Evolutionary conservation across 2,113 vertebrate species (phyloP), one percentile per base, ranked within the genome.

Genomic region (Platysternon megacephalum): DNA sequence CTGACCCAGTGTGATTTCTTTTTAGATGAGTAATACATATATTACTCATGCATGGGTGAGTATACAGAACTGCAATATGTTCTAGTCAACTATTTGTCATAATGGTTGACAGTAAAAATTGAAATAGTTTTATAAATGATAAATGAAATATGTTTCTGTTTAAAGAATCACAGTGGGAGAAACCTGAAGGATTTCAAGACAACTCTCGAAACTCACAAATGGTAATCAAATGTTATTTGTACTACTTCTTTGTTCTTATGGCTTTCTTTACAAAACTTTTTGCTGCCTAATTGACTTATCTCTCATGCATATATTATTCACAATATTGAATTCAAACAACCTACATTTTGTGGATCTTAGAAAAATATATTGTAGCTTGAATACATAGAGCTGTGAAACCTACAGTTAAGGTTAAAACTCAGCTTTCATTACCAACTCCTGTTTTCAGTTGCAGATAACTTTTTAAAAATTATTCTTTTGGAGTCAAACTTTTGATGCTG

Each of bases 101-200:
- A 84, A 93, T 49, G 52, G 17, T 90, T 29, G 81, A 79, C 87
- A 79, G 78, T 84, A 83, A 94, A 53, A 22, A 11, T 88, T 24
- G 58, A 51, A 32, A 87, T 53, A 6, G 2, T 39, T 83, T 42
- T 32, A 32, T 58, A 68, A 56, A 61, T 82, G 39, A 79, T 90
- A 87, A 82, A 28, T 96, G 2, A 89, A 97, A 65, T 93, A 10
- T 94, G 7, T 29, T 96, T 80, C 92, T 96, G 78, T 81, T 97
- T 98, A 96, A 96, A 99, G 98, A 98, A 95, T 98, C 98, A 56
- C 98, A 98, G 65, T 99, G 98, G 98, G 98, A 98, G 95, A 98
- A 98, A 91, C 98, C 98, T 46, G 98, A 98, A 98, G 98, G 98
- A 98, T 98, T 98, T 97, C 95, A 97, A 95, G 98, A 98, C 94